Percentiles rank a stretch among this genome's conserved stretches.
Conservation (phyloP, 2,113 vertebrate genomes). For the Catharus fuscescens region DNA sequence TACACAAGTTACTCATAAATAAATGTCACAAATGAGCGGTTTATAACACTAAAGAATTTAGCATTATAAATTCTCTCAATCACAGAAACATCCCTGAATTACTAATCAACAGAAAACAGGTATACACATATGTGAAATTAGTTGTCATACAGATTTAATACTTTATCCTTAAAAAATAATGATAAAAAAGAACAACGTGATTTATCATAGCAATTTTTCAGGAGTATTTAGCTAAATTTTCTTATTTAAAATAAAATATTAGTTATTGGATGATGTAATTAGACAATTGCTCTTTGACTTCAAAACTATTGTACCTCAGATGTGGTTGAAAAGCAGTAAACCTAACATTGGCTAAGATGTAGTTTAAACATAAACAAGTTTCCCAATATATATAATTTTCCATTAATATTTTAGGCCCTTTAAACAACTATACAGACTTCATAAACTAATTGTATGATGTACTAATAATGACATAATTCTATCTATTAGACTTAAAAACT, state of each 20-base stretch:
- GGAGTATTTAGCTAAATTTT: not conserved
- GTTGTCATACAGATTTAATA: not conserved
- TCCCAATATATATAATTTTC: not conserved
- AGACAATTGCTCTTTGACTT: not conserved
- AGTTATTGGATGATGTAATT: not conserved
- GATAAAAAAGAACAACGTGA: not conserved
- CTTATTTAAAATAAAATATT: not conserved
- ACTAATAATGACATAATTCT: not conserved
- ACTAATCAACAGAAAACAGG: not conserved
- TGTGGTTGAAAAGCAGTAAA: not conserved
- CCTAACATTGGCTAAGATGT: not conserved
- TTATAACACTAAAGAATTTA: not conserved
- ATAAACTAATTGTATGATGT: not conserved
- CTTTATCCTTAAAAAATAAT: not conserved
- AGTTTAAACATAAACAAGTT: not conserved
- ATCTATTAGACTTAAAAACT: not conserved
- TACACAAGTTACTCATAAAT: not conserved
- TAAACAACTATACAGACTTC: not conserved
- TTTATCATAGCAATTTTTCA: not conserved
- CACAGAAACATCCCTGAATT: not conserved
- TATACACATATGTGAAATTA: not conserved
- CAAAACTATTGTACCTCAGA: not conserved
- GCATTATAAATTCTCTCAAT: not conserved
- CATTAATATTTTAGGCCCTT: not conserved
- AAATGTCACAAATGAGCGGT: not conserved